Conservation (phyloP, 1,140 invertebrate species). For the Doryteuthis pealeii region DNA sequence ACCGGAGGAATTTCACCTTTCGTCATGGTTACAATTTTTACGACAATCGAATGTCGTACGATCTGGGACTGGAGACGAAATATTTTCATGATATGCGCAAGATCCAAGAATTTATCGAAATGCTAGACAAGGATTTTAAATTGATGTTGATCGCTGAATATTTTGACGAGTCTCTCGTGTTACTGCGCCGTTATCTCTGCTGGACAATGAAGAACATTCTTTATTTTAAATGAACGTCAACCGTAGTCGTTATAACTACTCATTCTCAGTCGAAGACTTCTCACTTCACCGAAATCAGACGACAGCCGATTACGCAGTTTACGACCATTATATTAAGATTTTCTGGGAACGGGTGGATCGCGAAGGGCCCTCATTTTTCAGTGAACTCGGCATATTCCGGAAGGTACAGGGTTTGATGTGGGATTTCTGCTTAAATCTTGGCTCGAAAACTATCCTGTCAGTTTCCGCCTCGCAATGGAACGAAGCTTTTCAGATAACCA, state of each 20-base stretch:
- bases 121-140: constrained; percentile 35
- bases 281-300: constrained; percentile 8
- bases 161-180: constrained; percentile 42
- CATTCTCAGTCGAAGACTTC: neutral
- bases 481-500: neutral
- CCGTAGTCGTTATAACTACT: neutral
- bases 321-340: constrained; percentile 28
- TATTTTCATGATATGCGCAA: constrained; percentile 11
- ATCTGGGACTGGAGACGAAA: constrained; percentile 33
- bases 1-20: constrained; percentile 19
- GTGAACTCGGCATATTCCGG: constrained; percentile 31
- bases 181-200: constrained; percentile 35
- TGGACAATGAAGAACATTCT: constrained; percentile 42
- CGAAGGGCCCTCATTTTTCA: constrained; percentile 19
- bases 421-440: constrained; percentile 23
- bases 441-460: neutral
- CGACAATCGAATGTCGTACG: constrained; percentile 42
- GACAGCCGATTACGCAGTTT: constrained; percentile 30
- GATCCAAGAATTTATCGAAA: constrained; percentile 22
- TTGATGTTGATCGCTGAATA: constrained; percentile 40
- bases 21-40: neutral
- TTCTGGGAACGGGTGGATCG: constrained; percentile 21
- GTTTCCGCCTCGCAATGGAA: neutral
- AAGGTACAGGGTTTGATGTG: constrained; percentile 19
- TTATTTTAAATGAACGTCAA: constrained; percentile 19